Evolutionary conservation across 1,140 invertebrate species (phyloP).

Genomic region (Yoshiicerus persimilis): DNA sequence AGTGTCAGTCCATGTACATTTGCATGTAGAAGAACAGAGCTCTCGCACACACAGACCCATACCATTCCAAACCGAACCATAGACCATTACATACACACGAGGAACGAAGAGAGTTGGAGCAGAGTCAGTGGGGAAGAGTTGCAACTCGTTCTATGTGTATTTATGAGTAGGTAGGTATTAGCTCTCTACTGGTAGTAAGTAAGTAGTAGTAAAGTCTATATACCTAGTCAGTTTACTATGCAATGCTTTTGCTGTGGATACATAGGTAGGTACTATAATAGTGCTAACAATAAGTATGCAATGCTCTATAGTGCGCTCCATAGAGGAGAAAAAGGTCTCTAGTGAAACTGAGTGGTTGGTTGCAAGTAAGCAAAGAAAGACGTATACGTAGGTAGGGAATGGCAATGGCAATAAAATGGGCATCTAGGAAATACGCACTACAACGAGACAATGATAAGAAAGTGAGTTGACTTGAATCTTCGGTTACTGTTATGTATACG

Average conservation of each 20-base stretch:
- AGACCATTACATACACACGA: background rate
- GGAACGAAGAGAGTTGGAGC: no score
- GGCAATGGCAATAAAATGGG: background rate
- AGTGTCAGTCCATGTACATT: background rate
- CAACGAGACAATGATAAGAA: background rate
- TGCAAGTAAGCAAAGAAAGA: background rate
- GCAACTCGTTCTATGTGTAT: no score
- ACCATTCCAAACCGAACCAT: background rate
- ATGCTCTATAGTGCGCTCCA: background rate
- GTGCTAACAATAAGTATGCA: background rate
- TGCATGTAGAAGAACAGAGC: background rate
- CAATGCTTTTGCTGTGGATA: no score
- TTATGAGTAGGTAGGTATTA: no score
- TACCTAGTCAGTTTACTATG: no score
- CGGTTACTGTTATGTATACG: background rate
- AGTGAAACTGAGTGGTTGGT: background rate
- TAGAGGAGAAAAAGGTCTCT: background rate
- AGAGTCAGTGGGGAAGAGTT: no score
- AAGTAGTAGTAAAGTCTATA: no score
- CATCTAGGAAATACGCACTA: background rate
- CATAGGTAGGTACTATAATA: no score
- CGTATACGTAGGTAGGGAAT: background rate
- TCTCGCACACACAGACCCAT: background rate
- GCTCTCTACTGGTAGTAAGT: no score
- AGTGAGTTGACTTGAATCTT: background rate